These are phyloP conservation scores for Myotis daubentonii DNA, from an alignment of 2,797 vertebrate species.

Conservation along the genomic window DNA sequence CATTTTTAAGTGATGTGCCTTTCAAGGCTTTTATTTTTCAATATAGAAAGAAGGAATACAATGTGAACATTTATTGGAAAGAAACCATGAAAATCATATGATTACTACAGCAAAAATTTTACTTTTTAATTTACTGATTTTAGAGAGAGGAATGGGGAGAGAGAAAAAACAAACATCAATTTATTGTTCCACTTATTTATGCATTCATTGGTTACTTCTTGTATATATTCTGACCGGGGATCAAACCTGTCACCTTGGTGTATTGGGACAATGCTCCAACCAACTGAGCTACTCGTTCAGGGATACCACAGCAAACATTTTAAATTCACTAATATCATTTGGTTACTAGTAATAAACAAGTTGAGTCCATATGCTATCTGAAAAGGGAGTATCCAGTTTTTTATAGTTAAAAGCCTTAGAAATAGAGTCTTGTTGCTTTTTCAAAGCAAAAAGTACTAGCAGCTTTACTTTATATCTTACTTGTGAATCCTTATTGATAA, in stretches of 20 bases:
- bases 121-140: background rate
- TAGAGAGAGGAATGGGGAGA: background rate
- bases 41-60: background rate
- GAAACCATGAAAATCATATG: background rate
- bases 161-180: background rate
- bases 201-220: background rate
- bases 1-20: slow-evolving; percentile 36
- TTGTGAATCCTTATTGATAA: slow-evolving; percentile 16
- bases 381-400: background rate
- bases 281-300: background rate
- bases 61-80: slow-evolving; percentile 24
- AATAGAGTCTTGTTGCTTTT: background rate
- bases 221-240: background rate
- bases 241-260: background rate
- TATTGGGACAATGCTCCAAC: background rate
- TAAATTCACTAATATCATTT: slow-evolving; percentile 22
- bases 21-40: background rate
- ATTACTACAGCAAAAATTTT: background rate
- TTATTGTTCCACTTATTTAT: background rate
- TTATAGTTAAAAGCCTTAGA: slow-evolving; percentile 3
- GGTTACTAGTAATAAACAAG: background rate
- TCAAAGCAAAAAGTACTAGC: background rate
- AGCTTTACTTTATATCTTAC: slow-evolving; percentile 20
- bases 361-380: background rate
- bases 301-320: background rate